Evolutionary conservation across 2,888 invertebrate genomes (phyloP).

Genomic region (Heteropelma amictum): DNA sequence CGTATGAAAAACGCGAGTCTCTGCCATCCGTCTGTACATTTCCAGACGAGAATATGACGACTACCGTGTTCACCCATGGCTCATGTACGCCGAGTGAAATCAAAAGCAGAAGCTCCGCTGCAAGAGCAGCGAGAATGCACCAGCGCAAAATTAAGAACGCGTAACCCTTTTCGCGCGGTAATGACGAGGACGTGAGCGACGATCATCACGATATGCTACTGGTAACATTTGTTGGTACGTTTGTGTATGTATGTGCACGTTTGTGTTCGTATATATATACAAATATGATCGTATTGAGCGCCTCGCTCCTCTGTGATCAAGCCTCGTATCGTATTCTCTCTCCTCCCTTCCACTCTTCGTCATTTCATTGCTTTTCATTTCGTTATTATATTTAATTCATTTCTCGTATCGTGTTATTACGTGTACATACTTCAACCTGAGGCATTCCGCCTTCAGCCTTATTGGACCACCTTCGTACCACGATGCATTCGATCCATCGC

Average conservation of each 20-base stretch:
- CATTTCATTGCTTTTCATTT: constrained; percentile 48
- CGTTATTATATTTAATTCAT: constrained; percentile 55
- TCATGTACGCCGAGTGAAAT: too few species aligned
- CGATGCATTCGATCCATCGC: background rate
- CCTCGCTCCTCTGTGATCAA: constrained; percentile 51
- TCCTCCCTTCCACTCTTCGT: constrained; percentile 10
- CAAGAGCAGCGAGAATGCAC: background rate
- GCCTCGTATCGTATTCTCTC: constrained; percentile 49
- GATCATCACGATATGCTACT: constrained; percentile 52
- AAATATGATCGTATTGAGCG: constrained; percentile 12
- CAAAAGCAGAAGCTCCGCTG: constrained; percentile 14
- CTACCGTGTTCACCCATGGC: constrained; percentile 30
- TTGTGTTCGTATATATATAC: background rate
- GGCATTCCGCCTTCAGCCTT: background rate
- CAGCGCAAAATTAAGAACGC: constrained; percentile 50
- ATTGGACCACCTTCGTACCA: background rate
- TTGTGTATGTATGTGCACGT: background rate
- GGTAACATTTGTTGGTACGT: constrained; percentile 34
- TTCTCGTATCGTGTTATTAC: constrained; percentile 49
- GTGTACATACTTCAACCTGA: background rate
- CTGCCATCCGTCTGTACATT: constrained; percentile 39
- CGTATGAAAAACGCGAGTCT: background rate
- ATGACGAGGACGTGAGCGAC: constrained; percentile 56
- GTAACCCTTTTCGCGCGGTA: constrained; percentile 51
- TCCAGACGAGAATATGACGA: constrained; percentile 42